Percentiles rank a stretch among this genome's conserved stretches.
Conservation (phyloP, 2,113 vertebrate species). For the Verasper variegatus region DNA sequence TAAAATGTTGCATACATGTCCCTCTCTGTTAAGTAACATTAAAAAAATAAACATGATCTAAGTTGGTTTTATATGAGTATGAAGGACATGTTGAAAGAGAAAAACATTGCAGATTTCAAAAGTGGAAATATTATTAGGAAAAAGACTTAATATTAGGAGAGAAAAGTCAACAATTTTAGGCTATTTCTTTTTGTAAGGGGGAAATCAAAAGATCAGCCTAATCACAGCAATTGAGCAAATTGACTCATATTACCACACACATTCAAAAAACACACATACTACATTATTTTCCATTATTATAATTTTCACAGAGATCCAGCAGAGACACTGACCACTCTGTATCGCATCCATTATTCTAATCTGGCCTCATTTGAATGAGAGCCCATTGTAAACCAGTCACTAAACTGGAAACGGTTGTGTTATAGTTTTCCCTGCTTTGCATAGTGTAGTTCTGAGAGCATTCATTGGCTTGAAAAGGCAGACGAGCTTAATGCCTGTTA, state of each 20-base stretch:
- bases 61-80: too few relatives aligned
- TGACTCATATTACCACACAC: neutral
- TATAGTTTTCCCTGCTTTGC: conserved; percentile 8
- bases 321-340: neutral
- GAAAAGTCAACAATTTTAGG: too few relatives aligned
- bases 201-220: too few relatives aligned
- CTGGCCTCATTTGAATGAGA: conserved; percentile 6
- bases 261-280: neutral
- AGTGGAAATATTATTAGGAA: too few relatives aligned
- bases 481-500: neutral
- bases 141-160: too few relatives aligned
- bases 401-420: neutral
- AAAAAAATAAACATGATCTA: too few relatives aligned
- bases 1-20: neutral
- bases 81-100: too few relatives aligned
- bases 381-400: neutral
- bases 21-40: neutral
- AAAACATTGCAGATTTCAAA: too few relatives aligned
- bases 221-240: neutral
- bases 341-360: neutral
- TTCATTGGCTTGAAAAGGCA: neutral
- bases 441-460: neutral
- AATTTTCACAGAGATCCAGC: neutral
- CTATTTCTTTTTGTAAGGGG: too few relatives aligned
- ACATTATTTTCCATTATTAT: neutral